Evolutionary conservation across 2,888 invertebrate species (phyloP), one percentile per base, ranked within the genome.

Genomic region (Sinotaia quadrata): DNA sequence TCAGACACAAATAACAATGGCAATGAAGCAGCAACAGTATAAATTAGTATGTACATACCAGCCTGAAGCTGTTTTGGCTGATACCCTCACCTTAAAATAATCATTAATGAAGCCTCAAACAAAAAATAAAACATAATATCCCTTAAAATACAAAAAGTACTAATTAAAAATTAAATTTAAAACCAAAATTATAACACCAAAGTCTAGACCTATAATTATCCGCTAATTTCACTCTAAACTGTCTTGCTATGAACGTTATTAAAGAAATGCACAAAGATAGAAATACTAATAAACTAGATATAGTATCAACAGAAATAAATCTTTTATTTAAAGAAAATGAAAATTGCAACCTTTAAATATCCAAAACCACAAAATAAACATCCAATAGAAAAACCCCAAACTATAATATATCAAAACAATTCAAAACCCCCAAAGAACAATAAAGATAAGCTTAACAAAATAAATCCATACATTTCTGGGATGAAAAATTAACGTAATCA

Each of bases 401-500:
- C 29, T 0, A 54, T 56, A 1, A 61, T 27, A 8, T 47, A 41
- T 41, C 68, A 68, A 2, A 3, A 37, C 2, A 4, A 31, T 7
- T 29, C 2, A 15, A 29, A 21, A 8, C n/a, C 5, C 1, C 2
- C 8, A 2, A 5, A 0, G 10, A 67, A 24, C 4, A 68, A 54
- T 44, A 63, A 24, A 33, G 31, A 24, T 7, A 31, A 8, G 18
- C 37, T 36, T 21, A 68, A 33, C 12, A 73, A 34, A 29, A 75
- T 12, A 27, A 78, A 37, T 51, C 51, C 73, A 91, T 91, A 89
- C 91, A 92, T 91, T 88, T 89, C 89, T 89, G 88, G 85, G 90
- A 85, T 82, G 81, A 91, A 89, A 91, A 91, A 82, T 89, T 89
- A 90, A 91, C 91, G 90, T 91, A 91, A 91, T 92, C 92, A 89